phyloP scores from a whole-genome alignment of 2,113 vertebrate genomes.

The Ptilorrhoa leucosticta region DNA sequence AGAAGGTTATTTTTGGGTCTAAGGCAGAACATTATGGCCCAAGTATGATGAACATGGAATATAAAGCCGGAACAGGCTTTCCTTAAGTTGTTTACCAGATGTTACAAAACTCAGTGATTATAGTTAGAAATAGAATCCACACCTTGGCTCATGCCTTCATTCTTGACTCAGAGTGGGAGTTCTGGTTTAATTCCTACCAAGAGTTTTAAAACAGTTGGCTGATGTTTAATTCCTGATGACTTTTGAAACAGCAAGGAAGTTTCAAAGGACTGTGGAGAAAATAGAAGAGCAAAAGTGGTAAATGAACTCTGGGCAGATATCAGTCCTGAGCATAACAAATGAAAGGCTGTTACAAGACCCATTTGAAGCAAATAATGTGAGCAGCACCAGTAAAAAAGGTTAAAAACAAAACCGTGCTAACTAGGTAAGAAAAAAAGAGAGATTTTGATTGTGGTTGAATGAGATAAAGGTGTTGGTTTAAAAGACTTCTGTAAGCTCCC shows the following conservation, averaged over 20 bases:
- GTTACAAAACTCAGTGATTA: constrained; percentile 6
- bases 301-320: background rate
- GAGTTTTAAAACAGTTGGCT: background rate
- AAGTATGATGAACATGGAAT: background rate
- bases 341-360: background rate
- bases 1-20: background rate
- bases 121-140: constrained; percentile 29
- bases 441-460: background rate
- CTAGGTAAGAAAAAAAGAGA: background rate
- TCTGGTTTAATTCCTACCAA: constrained; percentile 22
- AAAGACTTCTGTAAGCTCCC: background rate
- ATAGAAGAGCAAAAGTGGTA: background rate
- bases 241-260: background rate
- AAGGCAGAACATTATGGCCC: background rate
- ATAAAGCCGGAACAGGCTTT: background rate
- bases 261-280: background rate
- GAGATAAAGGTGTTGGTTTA: background rate
- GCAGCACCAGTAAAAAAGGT: background rate
- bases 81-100: constrained; percentile 33
- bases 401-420: background rate
- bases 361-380: background rate
- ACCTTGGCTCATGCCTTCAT: constrained; percentile 27
- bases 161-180: background rate
- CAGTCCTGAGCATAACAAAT: background rate
- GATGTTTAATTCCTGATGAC: background rate